Evolutionary conservation across 2,113 vertebrate species (phyloP).

Genomic region (Datnioides undecimradiatus): DNA sequence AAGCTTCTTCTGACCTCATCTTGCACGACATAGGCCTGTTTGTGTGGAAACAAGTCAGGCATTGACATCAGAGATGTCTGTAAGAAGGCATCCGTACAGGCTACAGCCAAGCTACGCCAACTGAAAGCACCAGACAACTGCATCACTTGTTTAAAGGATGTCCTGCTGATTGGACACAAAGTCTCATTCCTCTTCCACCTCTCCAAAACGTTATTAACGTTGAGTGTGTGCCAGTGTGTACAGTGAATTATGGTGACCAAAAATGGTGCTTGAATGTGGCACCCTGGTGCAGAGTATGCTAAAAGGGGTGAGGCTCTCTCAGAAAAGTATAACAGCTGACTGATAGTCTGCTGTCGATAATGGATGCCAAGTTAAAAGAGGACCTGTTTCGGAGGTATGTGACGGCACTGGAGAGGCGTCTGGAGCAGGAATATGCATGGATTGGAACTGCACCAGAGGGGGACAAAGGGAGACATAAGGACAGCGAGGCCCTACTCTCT

Average conservation of each 20-base stretch:
- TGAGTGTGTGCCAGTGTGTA: conserved; percentile 50
- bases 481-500: conserved; percentile 88
- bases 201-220: conserved; percentile 42
- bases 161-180: conserved; percentile 64
- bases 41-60: conserved; percentile 56
- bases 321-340: conserved; percentile 71
- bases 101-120: conserved; percentile 65
- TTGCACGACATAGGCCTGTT: conserved; percentile 36
- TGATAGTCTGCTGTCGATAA: conserved; percentile 80
- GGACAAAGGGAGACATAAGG: conserved; percentile 81
- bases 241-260: conserved; percentile 65
- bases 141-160: conserved; percentile 60
- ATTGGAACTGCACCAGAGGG: conserved; percentile 76
- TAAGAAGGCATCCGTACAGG: conserved; percentile 55
- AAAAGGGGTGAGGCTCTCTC: conserved; percentile 68
- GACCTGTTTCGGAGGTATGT: conserved; percentile 97
- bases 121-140: conserved; percentile 51
- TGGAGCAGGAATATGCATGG: conserved; percentile 78
- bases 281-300: conserved; percentile 70
- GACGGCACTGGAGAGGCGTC: conserved; percentile 91
- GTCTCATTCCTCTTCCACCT: conserved; percentile 36
- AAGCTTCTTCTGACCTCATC: conserved; percentile 33
- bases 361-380: conserved; percentile 98
- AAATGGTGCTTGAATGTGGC: conserved; percentile 72
- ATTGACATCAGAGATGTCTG: conserved; percentile 67